These are phyloP conservation scores for Thecophora atra DNA, from an alignment of 2,888 invertebrate species.

Conservation along the genomic window DNA sequence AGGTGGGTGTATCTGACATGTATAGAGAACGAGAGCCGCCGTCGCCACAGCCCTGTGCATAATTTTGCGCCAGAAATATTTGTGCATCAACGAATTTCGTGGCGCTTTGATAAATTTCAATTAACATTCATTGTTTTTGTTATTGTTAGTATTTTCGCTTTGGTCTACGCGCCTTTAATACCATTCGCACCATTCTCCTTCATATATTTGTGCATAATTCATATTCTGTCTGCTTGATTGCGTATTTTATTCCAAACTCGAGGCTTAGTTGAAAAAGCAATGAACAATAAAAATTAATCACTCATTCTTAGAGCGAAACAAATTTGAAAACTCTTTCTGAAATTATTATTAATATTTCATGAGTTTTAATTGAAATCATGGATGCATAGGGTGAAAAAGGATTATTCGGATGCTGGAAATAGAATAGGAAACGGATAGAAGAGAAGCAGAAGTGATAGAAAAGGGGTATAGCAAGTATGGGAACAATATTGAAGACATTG, in stretches of 20 bases:
- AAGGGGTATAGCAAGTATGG: no score
- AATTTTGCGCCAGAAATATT: slow-evolving; percentile 19
- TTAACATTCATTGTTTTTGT: slow-evolving; percentile 52
- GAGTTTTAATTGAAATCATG: slow-evolving; percentile 17
- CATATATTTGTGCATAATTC: not conserved
- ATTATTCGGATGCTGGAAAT: not conserved
- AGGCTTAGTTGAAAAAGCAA: slow-evolving; percentile 5
- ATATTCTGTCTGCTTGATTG: slow-evolving; percentile 12
- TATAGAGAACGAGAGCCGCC: not conserved
- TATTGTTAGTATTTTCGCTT: slow-evolving; percentile 11
- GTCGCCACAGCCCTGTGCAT: not conserved
- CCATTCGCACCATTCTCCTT: not conserved
- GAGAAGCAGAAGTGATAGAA: no score
- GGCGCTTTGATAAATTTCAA: slow-evolving; percentile 52
- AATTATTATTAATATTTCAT: slow-evolving; percentile 8
- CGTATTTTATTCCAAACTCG: slow-evolving; percentile 19
- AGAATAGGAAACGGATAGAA: not conserved
- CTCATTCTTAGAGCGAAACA: not conserved
- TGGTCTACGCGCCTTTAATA: slow-evolving; percentile 10
- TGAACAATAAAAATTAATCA: slow-evolving; percentile 32
- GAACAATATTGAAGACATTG: no score
- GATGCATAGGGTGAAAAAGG: not conserved
- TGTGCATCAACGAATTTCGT: slow-evolving; percentile 9
- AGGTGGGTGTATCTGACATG: not conserved
- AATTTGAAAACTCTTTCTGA: not conserved